These are phyloP conservation scores for Cisticola juncidis DNA, from an alignment of 2,113 vertebrate species.

Conservation along the genomic window DNA sequence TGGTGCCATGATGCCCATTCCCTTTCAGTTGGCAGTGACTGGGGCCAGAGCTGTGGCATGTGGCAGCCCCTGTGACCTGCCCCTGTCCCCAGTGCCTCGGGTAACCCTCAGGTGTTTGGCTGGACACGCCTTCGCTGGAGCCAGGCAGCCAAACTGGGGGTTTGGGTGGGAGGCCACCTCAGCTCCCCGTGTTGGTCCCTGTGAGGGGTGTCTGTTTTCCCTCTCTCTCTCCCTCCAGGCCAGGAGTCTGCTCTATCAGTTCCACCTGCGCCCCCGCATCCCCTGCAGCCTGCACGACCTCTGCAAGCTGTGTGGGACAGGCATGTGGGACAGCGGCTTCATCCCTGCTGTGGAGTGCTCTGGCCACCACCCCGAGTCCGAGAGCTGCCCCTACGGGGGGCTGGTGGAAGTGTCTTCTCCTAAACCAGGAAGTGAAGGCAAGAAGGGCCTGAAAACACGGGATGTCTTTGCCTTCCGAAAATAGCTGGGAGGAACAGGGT, in stretches of 20 bases:
- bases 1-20: rapidly evolving
- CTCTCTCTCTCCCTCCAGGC: constrained; percentile 76
- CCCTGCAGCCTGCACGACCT: constrained; percentile 95
- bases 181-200: rapidly evolving
- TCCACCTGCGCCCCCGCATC: constrained; percentile 90
- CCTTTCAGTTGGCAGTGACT: rapidly evolving
- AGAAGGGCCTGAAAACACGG: constrained; percentile 77
- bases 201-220: background rate
- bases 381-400: constrained; percentile 93
- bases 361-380: constrained; percentile 84
- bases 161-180: background rate
- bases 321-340: constrained; percentile 98
- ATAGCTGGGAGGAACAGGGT: constrained; percentile 64
- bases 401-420: constrained; percentile 75
- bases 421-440: constrained; percentile 68
- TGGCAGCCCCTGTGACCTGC: background rate
- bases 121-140: background rate
- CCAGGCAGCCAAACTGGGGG: background rate
- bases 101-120: background rate
- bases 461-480: constrained; percentile 91
- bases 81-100: rapidly evolving
- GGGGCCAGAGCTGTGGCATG: rapidly evolving
- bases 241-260: constrained; percentile 94
- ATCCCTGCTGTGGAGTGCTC: constrained; percentile 94
- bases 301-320: constrained; percentile 90